A percentile compares a stretch with the other conserved stretches of the same genome.
These are phyloP conservation scores for Varanus komodoensis DNA, from an alignment of 2,113 vertebrate species.

Conservation along the genomic window DNA sequence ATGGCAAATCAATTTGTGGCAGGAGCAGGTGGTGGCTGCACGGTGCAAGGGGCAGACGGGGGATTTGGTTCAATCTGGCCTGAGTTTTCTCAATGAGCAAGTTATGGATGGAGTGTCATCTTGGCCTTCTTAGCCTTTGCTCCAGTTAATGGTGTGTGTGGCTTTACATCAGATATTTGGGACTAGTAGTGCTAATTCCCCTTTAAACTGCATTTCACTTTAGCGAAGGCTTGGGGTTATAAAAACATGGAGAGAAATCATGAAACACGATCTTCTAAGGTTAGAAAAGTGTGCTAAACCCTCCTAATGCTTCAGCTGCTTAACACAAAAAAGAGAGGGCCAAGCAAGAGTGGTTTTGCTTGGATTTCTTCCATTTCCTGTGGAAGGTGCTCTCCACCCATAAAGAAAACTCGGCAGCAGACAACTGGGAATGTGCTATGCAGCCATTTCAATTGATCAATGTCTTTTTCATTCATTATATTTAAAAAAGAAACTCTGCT, in stretches of 20 bases:
- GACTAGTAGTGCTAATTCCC: slow-evolving; percentile 51
- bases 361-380: slow-evolving; percentile 74
- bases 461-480: not conserved
- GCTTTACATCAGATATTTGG: slow-evolving; percentile 44
- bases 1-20: slow-evolving; percentile 61
- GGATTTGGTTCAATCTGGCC: slow-evolving; percentile 28
- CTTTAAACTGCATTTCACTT: slow-evolving; percentile 60
- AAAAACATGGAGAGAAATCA: slow-evolving; percentile 70
- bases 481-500: slow-evolving; percentile 20
- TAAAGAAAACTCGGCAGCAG: slow-evolving; percentile 72
- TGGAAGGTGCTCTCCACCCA: slow-evolving; percentile 74
- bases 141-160: slow-evolving; percentile 53
- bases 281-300: slow-evolving; percentile 68
- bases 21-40: slow-evolving; percentile 22
- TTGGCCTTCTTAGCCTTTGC: slow-evolving; percentile 44
- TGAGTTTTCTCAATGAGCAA: slow-evolving; percentile 49
- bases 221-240: slow-evolving; percentile 71
- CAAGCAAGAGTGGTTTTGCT: slow-evolving; percentile 63
- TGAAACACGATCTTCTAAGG: slow-evolving; percentile 72
- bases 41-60: slow-evolving; percentile 46
- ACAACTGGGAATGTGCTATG: slow-evolving; percentile 41
- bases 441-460: slow-evolving; percentile 29
- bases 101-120: slow-evolving; percentile 50
- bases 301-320: slow-evolving; percentile 68
- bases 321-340: slow-evolving; percentile 61